Evolutionary conservation across 1,140 invertebrate species (phyloP).

Genomic region (Drosophila kikkawai): DNA sequence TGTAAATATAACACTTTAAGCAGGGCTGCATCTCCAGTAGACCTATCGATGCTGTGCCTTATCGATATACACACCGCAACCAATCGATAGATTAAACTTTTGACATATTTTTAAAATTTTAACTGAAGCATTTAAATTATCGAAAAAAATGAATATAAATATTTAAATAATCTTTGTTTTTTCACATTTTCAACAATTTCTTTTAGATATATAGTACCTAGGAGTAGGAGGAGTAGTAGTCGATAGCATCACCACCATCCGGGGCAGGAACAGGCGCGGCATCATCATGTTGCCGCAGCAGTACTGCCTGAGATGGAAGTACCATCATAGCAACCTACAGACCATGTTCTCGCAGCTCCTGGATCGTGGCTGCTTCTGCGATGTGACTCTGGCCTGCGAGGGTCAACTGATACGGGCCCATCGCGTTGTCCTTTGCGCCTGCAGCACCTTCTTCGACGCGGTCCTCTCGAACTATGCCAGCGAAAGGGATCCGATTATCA

Average conservation of each 20-base stretch:
- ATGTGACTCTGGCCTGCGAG: constrained; percentile 95
- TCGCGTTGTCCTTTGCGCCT: constrained; percentile 92
- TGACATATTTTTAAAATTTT: too few relatives aligned
- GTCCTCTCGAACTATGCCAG: constrained; percentile 94
- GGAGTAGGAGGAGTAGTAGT: background rate
- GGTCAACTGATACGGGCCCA: constrained; percentile 94
- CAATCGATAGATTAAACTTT: too few relatives aligned
- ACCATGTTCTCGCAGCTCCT: constrained; percentile 95
- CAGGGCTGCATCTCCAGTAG: background rate
- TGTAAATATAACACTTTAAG: background rate
- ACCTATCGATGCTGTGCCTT: background rate
- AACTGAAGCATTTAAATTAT: too few relatives aligned
- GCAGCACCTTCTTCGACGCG: constrained; percentile 95
- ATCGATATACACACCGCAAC: background rate
- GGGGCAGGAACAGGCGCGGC: constrained; percentile 34
- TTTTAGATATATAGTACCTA: background rate
- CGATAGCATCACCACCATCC: constrained; percentile 19
- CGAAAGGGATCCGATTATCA: constrained; percentile 93
- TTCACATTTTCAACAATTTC: background rate
- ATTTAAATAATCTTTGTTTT: too few relatives aligned
- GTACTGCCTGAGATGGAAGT: constrained; percentile 96
- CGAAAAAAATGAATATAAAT: too few relatives aligned
- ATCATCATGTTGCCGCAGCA: constrained; percentile 90
- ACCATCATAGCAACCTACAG: constrained; percentile 95
- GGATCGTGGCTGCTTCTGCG: constrained; percentile 94